Percentiles rank a stretch among this genome's conserved stretches.
These are phyloP conservation scores for Plutomurus gul DNA, from an alignment of 1,140 invertebrate species.

Conservation along the genomic window DNA sequence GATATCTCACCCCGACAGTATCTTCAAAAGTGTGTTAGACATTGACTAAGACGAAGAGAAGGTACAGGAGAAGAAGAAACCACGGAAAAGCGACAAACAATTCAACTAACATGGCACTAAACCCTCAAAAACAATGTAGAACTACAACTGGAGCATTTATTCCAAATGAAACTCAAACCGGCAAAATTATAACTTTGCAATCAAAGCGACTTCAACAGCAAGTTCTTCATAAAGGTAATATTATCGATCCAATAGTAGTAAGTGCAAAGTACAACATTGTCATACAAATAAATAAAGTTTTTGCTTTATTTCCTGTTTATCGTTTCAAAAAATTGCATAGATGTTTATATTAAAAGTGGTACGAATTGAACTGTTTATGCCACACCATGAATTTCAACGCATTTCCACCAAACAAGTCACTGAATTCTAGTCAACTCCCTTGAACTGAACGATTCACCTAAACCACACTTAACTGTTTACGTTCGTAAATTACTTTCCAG, in stretches of 20 bases:
- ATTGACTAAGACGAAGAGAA: constrained; percentile 54
- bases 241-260: too few species aligned
- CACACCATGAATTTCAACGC: too few species aligned
- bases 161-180: not conserved
- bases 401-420: not conserved
- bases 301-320: too few species aligned
- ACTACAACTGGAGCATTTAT: not conserved
- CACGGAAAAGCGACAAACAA: constrained; percentile 53
- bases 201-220: not conserved
- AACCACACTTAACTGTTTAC: not conserved
- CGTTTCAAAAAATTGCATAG: too few species aligned
- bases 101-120: constrained; percentile 50
- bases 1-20: constrained; percentile 18
- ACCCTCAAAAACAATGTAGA: too few species aligned
- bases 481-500: not conserved
- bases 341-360: too few species aligned
- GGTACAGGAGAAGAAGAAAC: constrained; percentile 54
- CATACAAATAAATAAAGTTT: too few species aligned
- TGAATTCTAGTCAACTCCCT: not conserved
- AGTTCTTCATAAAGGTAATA: not conserved
- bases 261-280: too few species aligned
- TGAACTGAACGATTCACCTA: not conserved
- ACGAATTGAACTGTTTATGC: too few species aligned
- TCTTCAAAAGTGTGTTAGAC: constrained; percentile 46
- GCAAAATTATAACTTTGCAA: not conserved